Conservation (phyloP, 2,797 vertebrate genomes). For the Xenops minutus region DNA sequence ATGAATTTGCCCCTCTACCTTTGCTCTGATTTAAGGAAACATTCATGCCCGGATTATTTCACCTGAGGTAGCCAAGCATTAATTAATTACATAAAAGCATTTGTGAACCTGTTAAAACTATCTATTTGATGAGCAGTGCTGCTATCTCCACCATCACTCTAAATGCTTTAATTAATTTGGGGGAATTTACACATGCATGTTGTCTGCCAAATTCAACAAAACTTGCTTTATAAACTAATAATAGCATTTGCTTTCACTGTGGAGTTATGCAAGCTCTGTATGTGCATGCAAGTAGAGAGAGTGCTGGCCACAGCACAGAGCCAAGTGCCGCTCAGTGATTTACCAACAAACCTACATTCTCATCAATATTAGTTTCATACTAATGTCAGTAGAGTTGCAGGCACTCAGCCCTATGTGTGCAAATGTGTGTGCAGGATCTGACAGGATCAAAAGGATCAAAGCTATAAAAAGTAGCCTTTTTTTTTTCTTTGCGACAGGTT, state of each 20-base stretch:
- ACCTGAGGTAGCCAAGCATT: slow-evolving; percentile 63
- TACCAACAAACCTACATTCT: not conserved
- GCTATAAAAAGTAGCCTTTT: not conserved
- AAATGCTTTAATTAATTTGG: slow-evolving; percentile 63
- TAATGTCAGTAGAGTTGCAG: not conserved
- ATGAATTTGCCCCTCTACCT: slow-evolving; percentile 32
- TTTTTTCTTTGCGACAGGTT: not conserved
- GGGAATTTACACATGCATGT: slow-evolving; percentile 27
- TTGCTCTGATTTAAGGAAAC: slow-evolving; percentile 27
- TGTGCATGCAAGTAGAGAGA: slow-evolving; percentile 10
- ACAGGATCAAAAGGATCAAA: not conserved
- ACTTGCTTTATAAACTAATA: slow-evolving; percentile 63
- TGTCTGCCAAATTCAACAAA: slow-evolving; percentile 25
- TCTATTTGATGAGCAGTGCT: slow-evolving; percentile 27
- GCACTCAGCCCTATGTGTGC: not conserved
- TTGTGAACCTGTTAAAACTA: slow-evolving; percentile 68
- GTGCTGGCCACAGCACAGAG: not conserved
- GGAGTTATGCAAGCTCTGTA: slow-evolving; percentile 51
- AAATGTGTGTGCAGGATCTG: not conserved
- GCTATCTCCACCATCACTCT: slow-evolving; percentile 36
- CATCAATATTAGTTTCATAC: not conserved
- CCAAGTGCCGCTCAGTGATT: not conserved
- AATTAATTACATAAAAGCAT: slow-evolving; percentile 66
- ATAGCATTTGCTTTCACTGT: slow-evolving; percentile 61
- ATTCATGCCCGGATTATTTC: slow-evolving; percentile 36